These are phyloP conservation scores for Caenorhabditis japonica DNA, from an alignment of 2,888 invertebrate genomes.

Conservation along the genomic window DNA sequence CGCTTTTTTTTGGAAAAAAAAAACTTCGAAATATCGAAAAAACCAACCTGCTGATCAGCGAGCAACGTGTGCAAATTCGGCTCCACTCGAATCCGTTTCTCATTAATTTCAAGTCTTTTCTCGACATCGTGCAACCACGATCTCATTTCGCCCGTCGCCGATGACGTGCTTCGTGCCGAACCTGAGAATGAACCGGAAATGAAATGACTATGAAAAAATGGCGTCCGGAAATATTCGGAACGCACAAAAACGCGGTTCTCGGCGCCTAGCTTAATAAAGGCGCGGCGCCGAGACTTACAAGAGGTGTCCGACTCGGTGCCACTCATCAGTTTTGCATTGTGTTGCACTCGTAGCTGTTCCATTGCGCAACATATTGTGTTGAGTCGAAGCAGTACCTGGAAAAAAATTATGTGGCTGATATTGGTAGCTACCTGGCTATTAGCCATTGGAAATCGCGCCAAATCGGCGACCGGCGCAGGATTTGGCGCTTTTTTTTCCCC, in stretches of 20 bases:
- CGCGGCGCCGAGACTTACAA: conserved; percentile 40
- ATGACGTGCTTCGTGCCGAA: conserved; percentile 46
- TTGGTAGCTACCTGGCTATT: too few species aligned
- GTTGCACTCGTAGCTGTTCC: conserved; percentile 58
- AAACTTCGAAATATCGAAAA: background rate
- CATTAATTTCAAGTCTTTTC: conserved; percentile 49
- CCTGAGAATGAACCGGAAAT: conserved; percentile 31
- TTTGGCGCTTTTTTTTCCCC: too few species aligned
- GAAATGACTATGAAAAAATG: conserved; percentile 10
- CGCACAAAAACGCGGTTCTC: conserved; percentile 10
- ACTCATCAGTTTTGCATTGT: conserved; percentile 31
- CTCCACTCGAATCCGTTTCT: conserved; percentile 45
- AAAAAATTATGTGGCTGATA: background rate
- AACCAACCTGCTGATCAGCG: conserved; percentile 61
- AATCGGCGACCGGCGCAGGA: too few species aligned
- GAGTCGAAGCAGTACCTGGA: conserved; percentile 56
- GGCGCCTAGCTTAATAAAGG: conserved; percentile 2
- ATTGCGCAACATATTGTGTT: conserved; percentile 65
- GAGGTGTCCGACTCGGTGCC: conserved; percentile 55
- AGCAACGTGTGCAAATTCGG: conserved; percentile 53
- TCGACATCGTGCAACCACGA: conserved; percentile 61
- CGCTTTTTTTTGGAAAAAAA: background rate
- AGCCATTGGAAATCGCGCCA: too few species aligned
- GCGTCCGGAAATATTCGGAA: conserved; percentile 6
- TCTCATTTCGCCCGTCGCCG: conserved; percentile 54